Base-by-base conservation (phyloP, 92 coral and sea anemone genomes). In the Heliopora coerulea region DNA sequence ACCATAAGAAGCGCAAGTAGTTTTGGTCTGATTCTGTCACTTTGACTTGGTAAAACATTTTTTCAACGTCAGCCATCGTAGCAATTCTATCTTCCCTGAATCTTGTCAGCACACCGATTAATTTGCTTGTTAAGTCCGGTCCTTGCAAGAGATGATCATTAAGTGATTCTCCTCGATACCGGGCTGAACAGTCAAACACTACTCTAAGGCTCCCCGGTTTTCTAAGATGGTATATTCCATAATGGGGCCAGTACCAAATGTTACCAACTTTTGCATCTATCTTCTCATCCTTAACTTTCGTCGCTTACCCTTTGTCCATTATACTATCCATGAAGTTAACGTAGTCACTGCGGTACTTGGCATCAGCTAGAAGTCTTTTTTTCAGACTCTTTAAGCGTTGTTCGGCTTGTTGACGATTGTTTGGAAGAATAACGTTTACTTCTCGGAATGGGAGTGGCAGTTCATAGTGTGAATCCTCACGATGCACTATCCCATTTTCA, bases 381-480 rank as follows among this genome's bases (percentile, higher is more conserved):
- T 84, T 84, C 44, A 79, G 78, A 58, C 78, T 48, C 29, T 50
- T 64, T 32, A 72, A 72, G 37, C 84, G 84, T 59, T 84, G 52
- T 70, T 79, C 82, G 2, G 85, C 85, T 74, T 72, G 74, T 1
- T 68, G 73, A 6, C 49, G 50, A 70, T 84, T 84, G 48, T 80
- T 80, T 56, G 85, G 85, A 35, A 84, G 82, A 29, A 32, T 44
- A 28, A 74, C 14, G 65, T 65, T 73, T 62, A 61, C 39, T 28
- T 70, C 48, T 46, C 54, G 79, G 28, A 83, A 79, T 21, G 79
- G 88, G 37, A 81, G 83, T 17, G 89, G 89, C 80, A 85, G 66
- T 40, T 65, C 89, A 44, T 85, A 76, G 46, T 81, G 89, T 62
- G 57, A 54, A 77, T 85, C 80, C 39, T 75, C 80, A 0, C 61